Base-by-base conservation (phyloP, 1,140 invertebrate genomes). In the Armadillidium nasatum region DNA sequence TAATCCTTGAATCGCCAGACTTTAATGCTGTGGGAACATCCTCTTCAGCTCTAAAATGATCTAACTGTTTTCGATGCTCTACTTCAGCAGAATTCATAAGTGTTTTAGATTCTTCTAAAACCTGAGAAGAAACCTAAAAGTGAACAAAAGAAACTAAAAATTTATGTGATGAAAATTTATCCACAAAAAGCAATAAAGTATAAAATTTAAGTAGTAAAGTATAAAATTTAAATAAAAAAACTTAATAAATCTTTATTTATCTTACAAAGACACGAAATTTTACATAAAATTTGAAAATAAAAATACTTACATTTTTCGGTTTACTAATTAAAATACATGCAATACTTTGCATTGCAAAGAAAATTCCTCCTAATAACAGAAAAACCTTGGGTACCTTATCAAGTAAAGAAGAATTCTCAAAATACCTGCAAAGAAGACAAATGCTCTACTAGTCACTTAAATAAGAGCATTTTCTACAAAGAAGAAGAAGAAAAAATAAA, bases 361-460 rank as follows among this genome's bases (percentile, higher is more conserved):
- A 86, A 50, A 83, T 82, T 9, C 80, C 75, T 7, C 83, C 85
- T 19, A 86, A 80, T 23, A 86, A 19, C 23, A 85, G 75, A 78
- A 87, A 87, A 15, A 84, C 75, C 7, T 71, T 72, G 0, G 86
- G 86, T 23, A 87, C 84, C 76, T 81, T 79, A 19, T 84, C 76
- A 21, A 87, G 78, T 19, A 87, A 71, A 9, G 68, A 72, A 44
- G 50, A 67, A 44, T 86, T 82, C 22, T 72, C 79, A 75, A 86
- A 86, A 82, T 85, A 86, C 75, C 85, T 86, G 78, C 19, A 72
- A 78, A 33, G n/a, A n/a, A n/a, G n/a, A n/a, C n/a, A n/a, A n/a
- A n/a, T n/a, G n/a, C n/a, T n/a, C n/a, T n/a, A n/a, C n/a, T n/a
- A n/a, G n/a, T n/a, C n/a, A n/a, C n/a, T n/a, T n/a, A n/a, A n/a